A percentile compares a stretch with the other conserved stretches of the same genome.
Evolutionary conservation across 2,888 invertebrate genomes (phyloP).

Genomic region (Aleiodes testaceus): DNA sequence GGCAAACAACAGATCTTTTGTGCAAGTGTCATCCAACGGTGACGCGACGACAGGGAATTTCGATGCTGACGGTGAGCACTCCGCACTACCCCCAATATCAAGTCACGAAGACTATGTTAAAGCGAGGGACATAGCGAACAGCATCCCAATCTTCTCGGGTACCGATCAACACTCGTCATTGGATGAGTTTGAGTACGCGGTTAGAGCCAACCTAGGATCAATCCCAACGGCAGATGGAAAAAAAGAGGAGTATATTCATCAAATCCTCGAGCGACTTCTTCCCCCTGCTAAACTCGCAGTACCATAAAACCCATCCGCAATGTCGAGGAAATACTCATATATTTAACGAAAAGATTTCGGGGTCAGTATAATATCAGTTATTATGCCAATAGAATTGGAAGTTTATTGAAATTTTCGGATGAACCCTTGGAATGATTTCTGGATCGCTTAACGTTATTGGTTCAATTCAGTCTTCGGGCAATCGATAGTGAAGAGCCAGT

Average conservation of each 20-base stretch:
- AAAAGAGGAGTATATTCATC: background rate
- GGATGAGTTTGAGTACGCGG: background rate
- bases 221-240: background rate
- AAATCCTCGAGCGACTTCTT: background rate
- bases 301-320: too few species aligned
- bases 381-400: background rate
- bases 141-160: conserved; percentile 1
- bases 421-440: conserved; percentile 2
- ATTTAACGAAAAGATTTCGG: background rate
- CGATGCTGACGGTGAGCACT: too few species aligned
- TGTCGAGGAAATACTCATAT: background rate
- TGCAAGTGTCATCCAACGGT: too few species aligned
- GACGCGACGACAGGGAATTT: too few species aligned
- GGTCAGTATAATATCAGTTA: background rate
- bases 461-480: background rate
- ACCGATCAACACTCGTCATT: background rate
- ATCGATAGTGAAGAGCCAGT: background rate
- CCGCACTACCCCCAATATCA: too few species aligned
- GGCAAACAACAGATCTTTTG: too few species aligned
- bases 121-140: background rate
- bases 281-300: background rate
- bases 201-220: background rate
- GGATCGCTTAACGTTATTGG: background rate
- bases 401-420: background rate
- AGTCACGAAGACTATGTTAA: background rate